phyloP scores from a whole-genome alignment of 1,140 invertebrate genomes.

The Nylanderia fulva region DNA sequence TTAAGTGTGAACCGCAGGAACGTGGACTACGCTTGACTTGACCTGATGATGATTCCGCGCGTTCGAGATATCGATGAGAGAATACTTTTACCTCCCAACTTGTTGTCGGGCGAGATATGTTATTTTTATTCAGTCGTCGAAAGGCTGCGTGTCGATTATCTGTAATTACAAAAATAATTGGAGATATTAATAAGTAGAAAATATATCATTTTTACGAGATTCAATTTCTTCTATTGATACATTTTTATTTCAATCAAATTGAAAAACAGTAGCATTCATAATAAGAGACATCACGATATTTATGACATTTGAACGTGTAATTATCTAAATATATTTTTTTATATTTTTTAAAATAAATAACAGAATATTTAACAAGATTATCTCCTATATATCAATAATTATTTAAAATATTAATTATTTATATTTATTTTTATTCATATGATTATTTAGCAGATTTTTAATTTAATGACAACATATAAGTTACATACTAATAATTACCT shows the following conservation, averaged over 20 bases:
- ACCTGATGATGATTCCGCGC: constrained; percentile 83
- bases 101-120: not conserved
- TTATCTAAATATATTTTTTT: not conserved
- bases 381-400: not conserved
- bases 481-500: not conserved
- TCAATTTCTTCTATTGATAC: not conserved
- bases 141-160: not conserved
- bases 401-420: not conserved
- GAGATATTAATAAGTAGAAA: not conserved
- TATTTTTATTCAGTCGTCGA: not conserved
- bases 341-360: not conserved
- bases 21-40: constrained; percentile 85
- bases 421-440: not conserved
- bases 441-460: not conserved
- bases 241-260: not conserved
- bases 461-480: not conserved
- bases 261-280: not conserved
- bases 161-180: not conserved
- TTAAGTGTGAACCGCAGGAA: constrained; percentile 87
- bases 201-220: not conserved
- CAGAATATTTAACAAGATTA: not conserved
- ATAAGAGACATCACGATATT: no score
- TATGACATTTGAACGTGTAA: not conserved
- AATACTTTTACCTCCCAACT: constrained; percentile 71
- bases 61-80: constrained; percentile 82